phyloP scores from a whole-genome alignment of 1,140 invertebrate species.

The Hermetia illucens region DNA sequence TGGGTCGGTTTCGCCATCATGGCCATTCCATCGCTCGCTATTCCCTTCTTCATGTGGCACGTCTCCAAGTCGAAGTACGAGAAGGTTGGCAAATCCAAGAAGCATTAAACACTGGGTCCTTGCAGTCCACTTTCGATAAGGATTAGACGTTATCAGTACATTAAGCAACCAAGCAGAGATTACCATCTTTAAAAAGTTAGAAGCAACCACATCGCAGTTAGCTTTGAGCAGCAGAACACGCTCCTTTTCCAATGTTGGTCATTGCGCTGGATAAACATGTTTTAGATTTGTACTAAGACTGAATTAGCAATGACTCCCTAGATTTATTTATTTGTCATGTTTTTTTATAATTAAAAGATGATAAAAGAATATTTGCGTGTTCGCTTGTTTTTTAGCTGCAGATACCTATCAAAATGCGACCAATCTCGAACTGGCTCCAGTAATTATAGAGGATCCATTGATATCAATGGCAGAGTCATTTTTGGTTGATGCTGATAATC shows the following conservation, averaged over 20 bases:
- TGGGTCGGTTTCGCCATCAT: slow-evolving; percentile 95
- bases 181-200: neutral
- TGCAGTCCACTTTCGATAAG: neutral
- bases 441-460: too few species aligned
- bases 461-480: too few species aligned
- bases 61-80: slow-evolving; percentile 93
- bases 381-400: too few species aligned
- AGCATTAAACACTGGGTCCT: slow-evolving; percentile 28
- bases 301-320: too few species aligned
- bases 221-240: too few species aligned
- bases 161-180: neutral
- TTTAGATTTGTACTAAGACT: slow-evolving; percentile 4
- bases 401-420: too few species aligned
- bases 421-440: too few species aligned
- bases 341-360: too few species aligned
- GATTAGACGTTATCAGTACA: neutral
- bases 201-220: neutral
- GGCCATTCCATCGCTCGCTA: slow-evolving; percentile 86
- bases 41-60: slow-evolving; percentile 89
- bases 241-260: too few species aligned
- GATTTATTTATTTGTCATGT: too few species aligned
- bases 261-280: neutral
- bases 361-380: too few species aligned
- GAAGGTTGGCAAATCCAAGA: slow-evolving; percentile 53
- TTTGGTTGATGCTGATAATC: too few species aligned